These are phyloP conservation scores for Dolichotis patagonum DNA, from an alignment of 2,113 vertebrate genomes.

Conservation along the genomic window DNA sequence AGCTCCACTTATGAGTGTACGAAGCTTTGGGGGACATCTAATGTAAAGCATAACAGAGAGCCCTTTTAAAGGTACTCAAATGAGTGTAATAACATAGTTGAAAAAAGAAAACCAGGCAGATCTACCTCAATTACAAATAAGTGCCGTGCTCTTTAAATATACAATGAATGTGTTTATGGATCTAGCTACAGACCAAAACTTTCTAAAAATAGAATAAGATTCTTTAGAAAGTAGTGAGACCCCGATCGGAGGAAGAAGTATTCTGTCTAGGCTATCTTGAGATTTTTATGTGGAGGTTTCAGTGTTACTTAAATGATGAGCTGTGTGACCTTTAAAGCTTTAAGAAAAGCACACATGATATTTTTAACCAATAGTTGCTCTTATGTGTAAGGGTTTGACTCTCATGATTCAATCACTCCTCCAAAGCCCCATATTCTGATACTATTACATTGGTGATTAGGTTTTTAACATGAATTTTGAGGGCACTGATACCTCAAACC, in stretches of 20 bases:
- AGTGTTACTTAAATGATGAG: neutral
- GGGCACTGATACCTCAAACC: neutral
- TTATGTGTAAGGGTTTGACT: neutral
- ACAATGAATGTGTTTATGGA: neutral
- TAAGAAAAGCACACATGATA: neutral
- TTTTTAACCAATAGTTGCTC: neutral
- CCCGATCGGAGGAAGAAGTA: neutral
- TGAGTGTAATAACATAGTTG: neutral
- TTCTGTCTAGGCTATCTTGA: neutral
- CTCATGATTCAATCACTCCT: neutral
- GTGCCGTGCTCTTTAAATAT: neutral
- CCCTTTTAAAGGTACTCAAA: neutral
- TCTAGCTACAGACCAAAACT: neutral
- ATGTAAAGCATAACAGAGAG: neutral
- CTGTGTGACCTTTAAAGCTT: neutral
- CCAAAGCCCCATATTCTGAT: neutral
- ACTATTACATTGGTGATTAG: neutral
- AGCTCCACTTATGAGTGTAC: neutral
- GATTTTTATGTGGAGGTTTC: constrained; percentile 7
- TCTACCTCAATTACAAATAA: neutral
- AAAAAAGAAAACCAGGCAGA: neutral
- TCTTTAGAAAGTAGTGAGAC: neutral
- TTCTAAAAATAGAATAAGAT: neutral
- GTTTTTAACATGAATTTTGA: neutral
- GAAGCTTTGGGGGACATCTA: neutral